Evolutionary conservation across 2,113 vertebrate genomes (phyloP).

Genomic region (Cepphus grylle): DNA sequence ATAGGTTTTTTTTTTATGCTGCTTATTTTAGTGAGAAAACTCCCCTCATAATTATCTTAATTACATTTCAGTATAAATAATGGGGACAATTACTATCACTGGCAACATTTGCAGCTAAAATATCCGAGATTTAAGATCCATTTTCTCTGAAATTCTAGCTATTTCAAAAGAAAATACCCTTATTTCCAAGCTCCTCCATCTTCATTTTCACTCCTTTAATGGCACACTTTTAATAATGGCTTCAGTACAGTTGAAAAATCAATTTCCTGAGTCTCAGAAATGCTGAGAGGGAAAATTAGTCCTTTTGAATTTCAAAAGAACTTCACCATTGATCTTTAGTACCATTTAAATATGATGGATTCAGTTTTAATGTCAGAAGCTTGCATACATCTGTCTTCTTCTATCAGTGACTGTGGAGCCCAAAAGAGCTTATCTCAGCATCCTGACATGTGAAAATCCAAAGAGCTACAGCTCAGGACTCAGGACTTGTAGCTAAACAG

Average conservation of each 20-base stretch:
- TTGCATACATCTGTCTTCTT: not conserved
- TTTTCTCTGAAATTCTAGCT: conserved; percentile 37
- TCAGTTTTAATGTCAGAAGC: not conserved
- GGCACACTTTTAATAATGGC: conserved; percentile 10
- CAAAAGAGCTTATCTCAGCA: not conserved
- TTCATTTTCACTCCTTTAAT: conserved; percentile 38
- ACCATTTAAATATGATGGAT: not conserved
- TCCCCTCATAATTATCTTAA: conserved; percentile 63
- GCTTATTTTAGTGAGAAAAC: conserved; percentile 47
- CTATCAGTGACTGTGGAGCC: not conserved
- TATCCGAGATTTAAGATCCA: conserved; percentile 31
- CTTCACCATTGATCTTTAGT: not conserved
- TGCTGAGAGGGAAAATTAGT: conserved; percentile 26
- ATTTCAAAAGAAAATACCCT: conserved; percentile 61
- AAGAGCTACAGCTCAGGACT: not conserved
- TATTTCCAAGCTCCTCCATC: conserved; percentile 20
- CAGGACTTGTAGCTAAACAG: not conserved
- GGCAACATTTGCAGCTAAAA: conserved; percentile 38
- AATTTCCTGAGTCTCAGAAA: not conserved
- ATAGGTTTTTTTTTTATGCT: conserved; percentile 22
- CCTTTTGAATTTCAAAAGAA: not conserved
- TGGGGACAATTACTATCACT: conserved; percentile 48
- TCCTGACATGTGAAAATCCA: not conserved
- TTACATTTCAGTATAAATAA: conserved; percentile 68
- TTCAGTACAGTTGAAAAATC: not conserved